phyloP scores from a whole-genome alignment of 2,113 vertebrate genomes.

The Myotis yumanensis region DNA sequence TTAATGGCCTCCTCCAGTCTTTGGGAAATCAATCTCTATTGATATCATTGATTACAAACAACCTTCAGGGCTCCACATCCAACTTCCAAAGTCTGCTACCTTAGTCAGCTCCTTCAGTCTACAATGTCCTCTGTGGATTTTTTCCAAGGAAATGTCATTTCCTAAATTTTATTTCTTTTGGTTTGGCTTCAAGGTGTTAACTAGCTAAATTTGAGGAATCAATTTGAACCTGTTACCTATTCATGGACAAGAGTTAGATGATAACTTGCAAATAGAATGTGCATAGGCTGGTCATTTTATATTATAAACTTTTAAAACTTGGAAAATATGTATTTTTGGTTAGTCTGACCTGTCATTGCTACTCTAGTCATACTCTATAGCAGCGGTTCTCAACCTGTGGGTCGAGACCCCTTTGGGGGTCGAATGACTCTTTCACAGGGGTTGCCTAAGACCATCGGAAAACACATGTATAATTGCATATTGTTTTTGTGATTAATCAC shows the following conservation, averaged over 20 bases:
- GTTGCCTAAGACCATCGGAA: no score
- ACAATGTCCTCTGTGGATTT: fast-evolving
- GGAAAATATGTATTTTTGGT: not conserved
- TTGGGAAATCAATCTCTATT: not conserved
- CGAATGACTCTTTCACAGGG: no score
- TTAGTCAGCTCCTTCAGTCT: not conserved
- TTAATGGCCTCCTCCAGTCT: not conserved
- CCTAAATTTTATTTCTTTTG: not conserved
- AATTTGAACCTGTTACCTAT: not conserved
- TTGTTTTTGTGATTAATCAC: no score
- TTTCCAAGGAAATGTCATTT: not conserved
- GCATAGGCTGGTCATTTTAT: not conserved
- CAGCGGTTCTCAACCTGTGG: no score
- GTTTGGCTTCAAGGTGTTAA: not conserved
- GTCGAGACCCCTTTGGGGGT: no score
- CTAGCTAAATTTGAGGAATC: not conserved
- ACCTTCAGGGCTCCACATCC: not conserved
- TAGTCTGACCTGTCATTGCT: not conserved
- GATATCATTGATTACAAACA: not conserved
- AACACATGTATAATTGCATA: no score
- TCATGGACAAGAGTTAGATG: not conserved
- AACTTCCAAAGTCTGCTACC: not conserved
- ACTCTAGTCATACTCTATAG: not conserved
- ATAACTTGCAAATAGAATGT: not conserved
- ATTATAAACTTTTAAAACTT: not conserved